Evolutionary conservation across 2,113 vertebrate genomes (phyloP).

Genomic region (Elephantulus edwardii): DNA sequence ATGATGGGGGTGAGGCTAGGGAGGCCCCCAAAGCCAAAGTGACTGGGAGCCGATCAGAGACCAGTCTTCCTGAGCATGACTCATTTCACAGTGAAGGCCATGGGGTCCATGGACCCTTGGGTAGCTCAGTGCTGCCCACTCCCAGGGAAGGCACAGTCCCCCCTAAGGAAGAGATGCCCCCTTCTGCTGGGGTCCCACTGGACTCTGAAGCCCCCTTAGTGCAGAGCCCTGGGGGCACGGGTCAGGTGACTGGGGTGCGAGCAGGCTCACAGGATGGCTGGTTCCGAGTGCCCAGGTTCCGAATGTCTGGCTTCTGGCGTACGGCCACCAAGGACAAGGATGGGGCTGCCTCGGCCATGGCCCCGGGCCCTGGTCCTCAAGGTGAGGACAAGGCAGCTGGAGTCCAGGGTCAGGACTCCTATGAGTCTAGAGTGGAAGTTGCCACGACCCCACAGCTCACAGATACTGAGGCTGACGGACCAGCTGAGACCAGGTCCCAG

Average conservation of each 20-base stretch:
- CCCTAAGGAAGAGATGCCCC: neutral
- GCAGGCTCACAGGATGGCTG: conserved; percentile 56
- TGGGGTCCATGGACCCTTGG: accelerated
- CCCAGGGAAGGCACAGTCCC: accelerated
- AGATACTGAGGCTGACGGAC: neutral
- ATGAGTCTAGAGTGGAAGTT: neutral
- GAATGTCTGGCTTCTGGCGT: conserved; percentile 68
- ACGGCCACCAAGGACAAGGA: conserved; percentile 59
- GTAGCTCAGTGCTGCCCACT: neutral
- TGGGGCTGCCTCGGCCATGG: neutral
- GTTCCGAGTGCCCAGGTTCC: conserved; percentile 81
- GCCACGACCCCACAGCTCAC: neutral
- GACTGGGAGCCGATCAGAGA: neutral
- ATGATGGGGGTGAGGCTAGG: conserved; percentile 28
- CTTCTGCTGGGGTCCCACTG: neutral
- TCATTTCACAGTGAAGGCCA: accelerated
- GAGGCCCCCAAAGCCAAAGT: neutral
- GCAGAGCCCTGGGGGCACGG: neutral
- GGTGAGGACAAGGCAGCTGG: neutral
- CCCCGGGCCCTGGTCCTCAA: neutral
- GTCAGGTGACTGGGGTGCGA: accelerated
- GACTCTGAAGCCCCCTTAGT: neutral
- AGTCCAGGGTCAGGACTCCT: neutral
- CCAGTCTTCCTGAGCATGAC: accelerated
- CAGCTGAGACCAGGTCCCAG: neutral